These are phyloP conservation scores for Carlito syrichta DNA, from an alignment of 2,113 vertebrate species.

Conservation along the genomic window DNA sequence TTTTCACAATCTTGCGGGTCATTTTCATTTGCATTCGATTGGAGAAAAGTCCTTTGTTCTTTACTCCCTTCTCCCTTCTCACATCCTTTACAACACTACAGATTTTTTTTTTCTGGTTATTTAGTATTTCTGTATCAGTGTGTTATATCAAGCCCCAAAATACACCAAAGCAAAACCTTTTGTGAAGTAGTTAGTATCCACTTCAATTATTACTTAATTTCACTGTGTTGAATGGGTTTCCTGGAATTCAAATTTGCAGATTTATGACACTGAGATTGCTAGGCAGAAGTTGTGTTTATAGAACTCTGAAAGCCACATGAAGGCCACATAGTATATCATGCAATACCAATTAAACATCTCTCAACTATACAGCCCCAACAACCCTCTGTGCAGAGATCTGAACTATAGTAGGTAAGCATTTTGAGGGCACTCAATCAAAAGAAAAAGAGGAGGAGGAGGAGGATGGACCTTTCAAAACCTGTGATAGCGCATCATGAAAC, in stretches of 20 bases:
- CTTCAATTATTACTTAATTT: conserved; percentile 81
- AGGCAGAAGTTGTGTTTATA: conserved; percentile 49
- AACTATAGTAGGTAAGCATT: conserved; percentile 62
- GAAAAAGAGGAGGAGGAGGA: conserved; percentile 3
- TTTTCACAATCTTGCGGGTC: conserved; percentile 81
- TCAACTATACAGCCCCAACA: conserved; percentile 40
- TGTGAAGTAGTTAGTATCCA: conserved; percentile 74
- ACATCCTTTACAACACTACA: conserved; percentile 63
- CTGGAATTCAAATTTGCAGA: conserved; percentile 68
- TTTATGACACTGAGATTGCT: conserved; percentile 43
- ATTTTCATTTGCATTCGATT: conserved; percentile 85
- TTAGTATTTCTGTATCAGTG: conserved; percentile 74
- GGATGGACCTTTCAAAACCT: not conserved
- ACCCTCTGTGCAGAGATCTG: conserved; percentile 6
- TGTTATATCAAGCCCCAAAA: conserved; percentile 76
- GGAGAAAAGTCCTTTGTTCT: conserved; percentile 82
- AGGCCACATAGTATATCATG: conserved; percentile 1
- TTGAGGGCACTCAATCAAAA: conserved; percentile 50
- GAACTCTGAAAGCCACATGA: conserved; percentile 45
- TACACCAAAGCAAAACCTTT: conserved; percentile 73
- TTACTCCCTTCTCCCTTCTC: conserved; percentile 69
- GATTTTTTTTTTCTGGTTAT: conserved; percentile 48
- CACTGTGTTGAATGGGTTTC: conserved; percentile 63
- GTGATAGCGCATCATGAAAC: not conserved
- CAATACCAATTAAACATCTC: conserved; percentile 67